A percentile compares a stretch with the other conserved stretches of the same genome.
phyloP scores from a whole-genome alignment of 2,797 vertebrate species.

The Dipus sagitta region DNA sequence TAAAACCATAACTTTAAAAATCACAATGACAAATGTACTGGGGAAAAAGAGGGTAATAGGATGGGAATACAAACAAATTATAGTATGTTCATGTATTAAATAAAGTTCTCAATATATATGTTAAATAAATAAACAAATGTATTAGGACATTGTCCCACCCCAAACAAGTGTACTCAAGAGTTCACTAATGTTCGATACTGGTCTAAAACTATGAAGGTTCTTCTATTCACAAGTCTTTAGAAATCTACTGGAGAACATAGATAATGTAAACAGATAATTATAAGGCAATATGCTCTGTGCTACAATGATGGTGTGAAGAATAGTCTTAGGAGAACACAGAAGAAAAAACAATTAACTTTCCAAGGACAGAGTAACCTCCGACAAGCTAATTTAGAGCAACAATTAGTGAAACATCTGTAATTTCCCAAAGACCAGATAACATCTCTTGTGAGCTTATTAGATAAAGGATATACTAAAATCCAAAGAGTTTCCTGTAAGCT shows the following conservation, averaged over 20 bases:
- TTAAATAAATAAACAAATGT: not conserved
- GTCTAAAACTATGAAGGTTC: not conserved
- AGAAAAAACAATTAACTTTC: slow-evolving; percentile 64
- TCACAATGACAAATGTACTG: not conserved
- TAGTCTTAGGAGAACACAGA: not conserved
- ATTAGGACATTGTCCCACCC: not conserved
- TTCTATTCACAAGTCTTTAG: not conserved
- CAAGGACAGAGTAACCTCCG: slow-evolving; percentile 67
- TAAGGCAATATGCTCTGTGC: not conserved
- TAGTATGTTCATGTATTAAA: no score
- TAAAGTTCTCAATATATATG: no score
- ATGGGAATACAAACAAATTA: no score
- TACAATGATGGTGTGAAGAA: slow-evolving; percentile 23
- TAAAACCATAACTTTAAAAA: not conserved
- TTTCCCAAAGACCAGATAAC: slow-evolving; percentile 45
- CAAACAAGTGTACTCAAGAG: not conserved
- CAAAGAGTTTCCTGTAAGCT: not conserved
- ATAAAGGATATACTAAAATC: slow-evolving; percentile 40
- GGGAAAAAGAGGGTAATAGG: no score
- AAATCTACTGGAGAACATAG: not conserved
- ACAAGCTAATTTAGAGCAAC: slow-evolving; percentile 59
- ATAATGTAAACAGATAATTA: slow-evolving; percentile 46
- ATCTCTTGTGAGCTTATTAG: slow-evolving; percentile 8
- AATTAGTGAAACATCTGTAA: slow-evolving; percentile 61
- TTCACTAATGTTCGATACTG: not conserved